phyloP scores from a whole-genome alignment of 2,797 vertebrate genomes.

The Sebastolobus altivelis region DNA sequence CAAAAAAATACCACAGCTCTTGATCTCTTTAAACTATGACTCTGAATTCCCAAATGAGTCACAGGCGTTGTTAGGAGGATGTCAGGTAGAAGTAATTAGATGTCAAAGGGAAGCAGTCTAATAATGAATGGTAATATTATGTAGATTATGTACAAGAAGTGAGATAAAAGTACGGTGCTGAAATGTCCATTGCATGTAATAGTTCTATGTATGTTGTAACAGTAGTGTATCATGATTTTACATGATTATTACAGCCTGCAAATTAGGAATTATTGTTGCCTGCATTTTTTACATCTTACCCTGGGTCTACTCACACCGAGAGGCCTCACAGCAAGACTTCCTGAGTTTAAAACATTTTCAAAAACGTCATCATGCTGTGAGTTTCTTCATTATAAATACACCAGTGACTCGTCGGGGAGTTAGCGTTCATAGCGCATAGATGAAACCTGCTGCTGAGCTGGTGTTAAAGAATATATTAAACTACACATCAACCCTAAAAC shows the following conservation, averaged over 20 bases:
- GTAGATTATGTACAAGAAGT: neutral
- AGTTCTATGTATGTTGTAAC: neutral
- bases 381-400: slow-evolving; percentile 31
- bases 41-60: slow-evolving; percentile 5
- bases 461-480: slow-evolving; percentile 10
- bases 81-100: neutral
- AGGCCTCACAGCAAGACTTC: slow-evolving; percentile 36
- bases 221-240: neutral
- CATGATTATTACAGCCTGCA: neutral
- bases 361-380: slow-evolving; percentile 36
- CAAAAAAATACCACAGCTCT: slow-evolving; percentile 3
- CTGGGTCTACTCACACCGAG: neutral
- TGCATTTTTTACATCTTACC: neutral
- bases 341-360: neutral
- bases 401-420: neutral
- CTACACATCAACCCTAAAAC: slow-evolving; percentile 27
- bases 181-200: neutral
- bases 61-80: neutral
- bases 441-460: slow-evolving; percentile 31
- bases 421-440: slow-evolving; percentile 18
- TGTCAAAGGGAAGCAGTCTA: neutral
- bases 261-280: neutral
- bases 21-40: slow-evolving; percentile 15
- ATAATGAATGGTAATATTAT: neutral
- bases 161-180: neutral